Conservation (phyloP, 2,888 invertebrate species). For the Dorcus parallelipipedus region DNA sequence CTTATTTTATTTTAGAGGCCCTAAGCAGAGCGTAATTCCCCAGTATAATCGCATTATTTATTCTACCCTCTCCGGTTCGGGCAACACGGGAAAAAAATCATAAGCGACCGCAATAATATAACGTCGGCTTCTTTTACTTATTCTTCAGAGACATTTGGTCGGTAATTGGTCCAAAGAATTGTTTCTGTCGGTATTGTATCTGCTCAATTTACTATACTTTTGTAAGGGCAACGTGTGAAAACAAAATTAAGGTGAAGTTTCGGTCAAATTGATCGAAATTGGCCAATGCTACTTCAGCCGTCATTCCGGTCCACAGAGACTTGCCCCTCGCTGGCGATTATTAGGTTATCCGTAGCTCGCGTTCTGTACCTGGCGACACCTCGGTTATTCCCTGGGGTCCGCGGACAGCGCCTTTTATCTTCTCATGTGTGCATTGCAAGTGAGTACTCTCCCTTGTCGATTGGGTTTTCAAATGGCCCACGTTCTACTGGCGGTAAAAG, state of each 20-base stretch:
- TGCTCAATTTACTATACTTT: conserved; percentile 44
- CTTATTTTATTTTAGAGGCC: conserved; percentile 45
- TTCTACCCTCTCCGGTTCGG: conserved; percentile 38
- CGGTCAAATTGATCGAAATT: conserved; percentile 61
- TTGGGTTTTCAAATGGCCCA: conserved; percentile 35
- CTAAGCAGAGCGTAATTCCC: conserved; percentile 42
- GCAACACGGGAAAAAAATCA: conserved; percentile 38
- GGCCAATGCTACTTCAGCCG: conserved; percentile 48
- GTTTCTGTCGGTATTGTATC: conserved; percentile 42
- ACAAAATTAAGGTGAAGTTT: conserved; percentile 57
- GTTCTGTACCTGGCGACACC: conserved; percentile 37
- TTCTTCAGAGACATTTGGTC: conserved; percentile 14
- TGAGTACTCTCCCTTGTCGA: conserved; percentile 32
- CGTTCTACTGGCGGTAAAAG: conserved; percentile 36
- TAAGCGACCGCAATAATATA: conserved; percentile 21
- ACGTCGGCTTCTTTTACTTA: not conserved
- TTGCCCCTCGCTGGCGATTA: conserved; percentile 48
- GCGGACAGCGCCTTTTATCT: conserved; percentile 38
- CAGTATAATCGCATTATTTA: conserved; percentile 46
- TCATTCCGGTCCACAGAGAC: conserved; percentile 43
- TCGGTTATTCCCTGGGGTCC: conserved; percentile 27
- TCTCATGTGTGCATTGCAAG: conserved; percentile 35
- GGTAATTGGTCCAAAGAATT: conserved; percentile 44
- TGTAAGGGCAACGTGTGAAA: conserved; percentile 51
- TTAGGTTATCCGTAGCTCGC: conserved; percentile 45